A percentile compares a stretch with the other conserved stretches of the same genome.
Conservation (phyloP, 2,113 vertebrate genomes). For the Poecilia latipinna region DNA sequence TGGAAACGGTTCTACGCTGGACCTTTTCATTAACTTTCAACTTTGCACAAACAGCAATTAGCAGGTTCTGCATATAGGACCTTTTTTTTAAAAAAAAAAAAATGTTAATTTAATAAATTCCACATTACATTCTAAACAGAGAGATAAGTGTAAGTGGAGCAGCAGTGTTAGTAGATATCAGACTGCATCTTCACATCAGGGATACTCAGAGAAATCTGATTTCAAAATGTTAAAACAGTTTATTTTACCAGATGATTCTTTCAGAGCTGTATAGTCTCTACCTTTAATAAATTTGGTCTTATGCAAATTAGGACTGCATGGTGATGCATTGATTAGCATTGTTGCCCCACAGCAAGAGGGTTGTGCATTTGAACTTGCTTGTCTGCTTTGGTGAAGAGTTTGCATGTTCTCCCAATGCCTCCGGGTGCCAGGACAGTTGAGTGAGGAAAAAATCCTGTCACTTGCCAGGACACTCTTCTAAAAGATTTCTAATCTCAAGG, state of each 20-base stretch:
- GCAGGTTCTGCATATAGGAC: background rate
- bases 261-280: background rate
- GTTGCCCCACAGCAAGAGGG: background rate
- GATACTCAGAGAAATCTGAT: background rate
- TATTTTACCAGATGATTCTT: background rate
- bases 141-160: background rate
- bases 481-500: too few species aligned
- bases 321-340: background rate
- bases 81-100: too few species aligned
- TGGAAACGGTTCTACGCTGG: slow-evolving; percentile 17
- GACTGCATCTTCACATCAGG: background rate
- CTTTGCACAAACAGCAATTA: background rate
- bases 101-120: background rate
- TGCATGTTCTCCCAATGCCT: too few species aligned
- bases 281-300: background rate
- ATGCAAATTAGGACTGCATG: background rate
- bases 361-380: background rate
- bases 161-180: background rate
- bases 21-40: background rate
- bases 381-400: background rate
- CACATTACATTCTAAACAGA: background rate
- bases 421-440: too few species aligned
- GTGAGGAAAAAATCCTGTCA: too few species aligned
- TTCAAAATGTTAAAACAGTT: background rate
- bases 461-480: too few species aligned